phyloP scores from a whole-genome alignment of 2,113 vertebrate species.

The Psettodes erumei region DNA sequence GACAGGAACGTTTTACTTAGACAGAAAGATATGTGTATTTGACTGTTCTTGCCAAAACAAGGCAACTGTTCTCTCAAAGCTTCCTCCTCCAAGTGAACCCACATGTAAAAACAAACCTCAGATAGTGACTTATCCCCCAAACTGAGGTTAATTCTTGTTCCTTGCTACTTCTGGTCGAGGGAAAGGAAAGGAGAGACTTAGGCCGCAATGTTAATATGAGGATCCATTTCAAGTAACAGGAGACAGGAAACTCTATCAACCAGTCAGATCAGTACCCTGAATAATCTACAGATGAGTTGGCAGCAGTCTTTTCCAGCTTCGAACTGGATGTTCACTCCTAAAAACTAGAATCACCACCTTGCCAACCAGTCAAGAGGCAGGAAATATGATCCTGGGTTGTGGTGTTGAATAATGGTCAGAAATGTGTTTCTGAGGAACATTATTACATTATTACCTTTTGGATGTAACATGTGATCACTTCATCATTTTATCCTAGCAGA shows the following conservation, averaged over 20 bases:
- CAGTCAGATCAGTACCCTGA: neutral
- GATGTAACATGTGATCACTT: neutral
- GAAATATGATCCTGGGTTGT: neutral
- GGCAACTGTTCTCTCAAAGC: conserved; percentile 18
- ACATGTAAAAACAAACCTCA: conserved; percentile 57
- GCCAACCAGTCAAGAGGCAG: neutral
- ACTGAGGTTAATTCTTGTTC: neutral
- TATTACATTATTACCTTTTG: neutral
- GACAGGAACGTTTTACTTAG: conserved; percentile 10
- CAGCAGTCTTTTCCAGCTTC: neutral
- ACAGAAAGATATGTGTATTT: neutral
- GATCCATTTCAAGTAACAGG: conserved; percentile 6
- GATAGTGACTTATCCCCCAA: conserved; percentile 18
- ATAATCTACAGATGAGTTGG: conserved; percentile 17
- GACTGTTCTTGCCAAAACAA: conserved; percentile 14
- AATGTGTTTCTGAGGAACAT: neutral
- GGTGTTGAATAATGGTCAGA: neutral
- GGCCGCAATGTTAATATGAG: neutral
- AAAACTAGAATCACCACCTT: neutral
- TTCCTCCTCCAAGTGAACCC: conserved; percentile 21
- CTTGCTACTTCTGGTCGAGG: neutral
- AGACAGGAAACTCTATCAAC: neutral
- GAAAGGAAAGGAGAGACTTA: conserved; percentile 1
- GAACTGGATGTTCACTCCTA: neutral
- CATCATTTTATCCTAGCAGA: neutral